Evolutionary conservation across 2,888 invertebrate species (phyloP), one percentile per base, ranked within the genome.

Genomic region (Epinotia brunnichana): DNA sequence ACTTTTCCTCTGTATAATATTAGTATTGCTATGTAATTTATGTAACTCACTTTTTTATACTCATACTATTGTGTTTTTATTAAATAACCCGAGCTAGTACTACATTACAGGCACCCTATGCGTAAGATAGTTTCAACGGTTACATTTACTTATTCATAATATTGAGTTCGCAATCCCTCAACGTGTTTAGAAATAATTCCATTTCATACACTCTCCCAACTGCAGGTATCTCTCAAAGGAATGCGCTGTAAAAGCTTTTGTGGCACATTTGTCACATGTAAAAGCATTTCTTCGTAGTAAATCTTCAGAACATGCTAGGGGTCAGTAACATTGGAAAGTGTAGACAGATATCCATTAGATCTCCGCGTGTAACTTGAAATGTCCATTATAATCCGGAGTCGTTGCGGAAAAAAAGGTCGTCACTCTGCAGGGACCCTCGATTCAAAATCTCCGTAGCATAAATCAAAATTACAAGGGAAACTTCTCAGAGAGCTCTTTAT

Each of bases 401-500:
- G 83, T 83, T 82, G 79, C 77, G 74, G 73, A 79, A 85, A 66
- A 85, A 84, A 86, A 83, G 85, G 84, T 85, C 84, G 79, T 76
- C 79, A 80, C 72, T 76, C 78, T 77, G 77, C 78, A 77, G 77
- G 78, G 82, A 81, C 83, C 80, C 82, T 78, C 80, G 81, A 82
- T 85, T 83, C 81, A 82, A 63, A 73, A 63, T 82, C 80, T 81
- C 79, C 76, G 76, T 77, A 77, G 83, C 85, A 88, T 89, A 89
- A 88, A 90, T 88, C 88, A 87, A 87, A 88, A 87, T 85, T 86
- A 88, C 88, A 87, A 81, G 85, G 84, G 85, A 87, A 88, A 85
- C 86, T 86, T 85, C 85, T 88, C 83, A 85, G 82, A 85, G 83
- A 83, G 61, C 62, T 66, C 57, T 73, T 63, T 63, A 69, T 53